These are phyloP conservation scores for Drosophila bunnanda DNA, from an alignment of 2,888 invertebrate species.

Conservation along the genomic window DNA sequence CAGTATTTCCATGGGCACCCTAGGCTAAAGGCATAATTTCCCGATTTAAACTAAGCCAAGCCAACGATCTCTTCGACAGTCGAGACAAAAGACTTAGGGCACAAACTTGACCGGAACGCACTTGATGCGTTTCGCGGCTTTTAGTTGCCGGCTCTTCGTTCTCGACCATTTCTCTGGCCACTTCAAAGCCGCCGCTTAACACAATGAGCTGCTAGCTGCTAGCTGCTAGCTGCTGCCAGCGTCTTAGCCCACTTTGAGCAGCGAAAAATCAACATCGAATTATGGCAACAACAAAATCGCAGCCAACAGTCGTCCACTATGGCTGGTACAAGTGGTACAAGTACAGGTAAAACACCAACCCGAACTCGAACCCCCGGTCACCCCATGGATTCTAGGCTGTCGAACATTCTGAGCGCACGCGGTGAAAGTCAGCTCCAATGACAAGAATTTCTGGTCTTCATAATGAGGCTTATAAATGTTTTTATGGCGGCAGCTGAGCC, in stretches of 20 bases:
- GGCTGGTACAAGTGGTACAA: slow-evolving; percentile 42
- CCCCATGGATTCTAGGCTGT: slow-evolving; percentile 37
- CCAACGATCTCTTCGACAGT: slow-evolving; percentile 3
- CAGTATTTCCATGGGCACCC: neutral
- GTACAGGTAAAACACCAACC: slow-evolving; percentile 16
- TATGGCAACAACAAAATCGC: slow-evolving; percentile 65
- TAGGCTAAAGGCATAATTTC: neutral
- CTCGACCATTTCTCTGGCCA: slow-evolving; percentile 42
- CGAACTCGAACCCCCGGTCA: slow-evolving; percentile 11
- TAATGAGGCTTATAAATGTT: slow-evolving; percentile 80
- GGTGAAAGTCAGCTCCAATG: slow-evolving; percentile 74
- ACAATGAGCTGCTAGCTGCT: slow-evolving; percentile 26
- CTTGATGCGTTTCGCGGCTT: slow-evolving; percentile 55
- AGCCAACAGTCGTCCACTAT: slow-evolving; percentile 42
- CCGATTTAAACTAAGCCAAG: slow-evolving; percentile 2
- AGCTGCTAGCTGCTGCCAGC: slow-evolving; percentile 27
- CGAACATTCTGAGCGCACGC: slow-evolving; percentile 61
- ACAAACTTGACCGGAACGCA: slow-evolving; percentile 68
- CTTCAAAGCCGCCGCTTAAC: slow-evolving; percentile 49
- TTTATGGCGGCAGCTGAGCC: slow-evolving; percentile 70
- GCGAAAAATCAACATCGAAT: slow-evolving; percentile 74
- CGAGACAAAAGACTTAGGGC: slow-evolving; percentile 67
- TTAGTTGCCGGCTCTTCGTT: slow-evolving; percentile 20
- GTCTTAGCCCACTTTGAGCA: slow-evolving; percentile 73
- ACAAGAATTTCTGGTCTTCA: slow-evolving; percentile 80